Evolutionary conservation across 2,888 invertebrate species (phyloP), one percentile per base, ranked within the genome.

Genomic region (Lithosia quadra): DNA sequence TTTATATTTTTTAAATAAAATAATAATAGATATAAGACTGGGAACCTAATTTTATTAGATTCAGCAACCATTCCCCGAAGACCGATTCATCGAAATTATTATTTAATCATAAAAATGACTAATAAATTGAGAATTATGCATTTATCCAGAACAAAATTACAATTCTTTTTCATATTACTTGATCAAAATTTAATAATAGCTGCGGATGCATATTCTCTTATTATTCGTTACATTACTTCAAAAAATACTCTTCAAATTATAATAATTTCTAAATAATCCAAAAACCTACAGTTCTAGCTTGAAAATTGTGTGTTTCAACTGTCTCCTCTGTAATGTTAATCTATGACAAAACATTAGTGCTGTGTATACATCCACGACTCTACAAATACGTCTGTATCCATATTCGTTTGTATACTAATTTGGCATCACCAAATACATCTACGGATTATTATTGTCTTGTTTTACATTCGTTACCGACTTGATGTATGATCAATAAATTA

Each of bases 361-460:
- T 71, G 62, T 62, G 75, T 77, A 71, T 65, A 72, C 73, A 81
- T 75, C 79, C 71, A 74, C 72, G 75, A 64, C 67, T 79, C 78
- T 72, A 76, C 77, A 77, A 82, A 81, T 80, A 81, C 73, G 74
- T 81, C 74, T 73, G 74, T 69, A 55, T 36, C 80, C 82, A 76
- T 83, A 79, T 82, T 69, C 80, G 84, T 85, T 81, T 83, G 85
- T 79, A 75, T 84, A 85, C 88, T 84, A 86, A 88, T 89, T 89
- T 88, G 87, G 87, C 79, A 81, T 84, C 67, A 72, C 86, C 86
- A 84, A 86, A 84, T 82, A 83, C 58, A 80, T 82, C 63, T 68
- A 65, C 63, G 69, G 75, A 83, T 85, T 84, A 84, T 88, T 84
- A 86, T 87, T 88, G 84, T 84, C 77, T 82, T 81, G 78, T 79